These are phyloP conservation scores for Ophiodon elongatus DNA, from an alignment of 2,113 vertebrate species.

Conservation along the genomic window DNA sequence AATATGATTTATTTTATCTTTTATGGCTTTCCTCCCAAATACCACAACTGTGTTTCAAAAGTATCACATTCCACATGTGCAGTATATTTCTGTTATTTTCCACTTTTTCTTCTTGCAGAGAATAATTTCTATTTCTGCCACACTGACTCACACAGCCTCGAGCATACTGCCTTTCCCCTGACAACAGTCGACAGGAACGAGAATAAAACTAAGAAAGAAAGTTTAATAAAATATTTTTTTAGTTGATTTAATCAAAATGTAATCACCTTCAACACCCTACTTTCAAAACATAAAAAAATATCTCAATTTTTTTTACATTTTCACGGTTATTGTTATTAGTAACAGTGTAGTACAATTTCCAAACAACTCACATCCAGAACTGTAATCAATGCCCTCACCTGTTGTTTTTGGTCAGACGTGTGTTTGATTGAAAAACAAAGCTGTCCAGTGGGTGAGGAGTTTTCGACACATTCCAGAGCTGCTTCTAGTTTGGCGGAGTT, in stretches of 20 bases:
- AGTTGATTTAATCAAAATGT: too few species aligned
- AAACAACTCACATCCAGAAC: not conserved
- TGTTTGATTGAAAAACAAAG: constrained; percentile 18
- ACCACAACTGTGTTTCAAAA: constrained; percentile 8
- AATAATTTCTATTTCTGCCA: constrained; percentile 29
- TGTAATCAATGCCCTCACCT: constrained; percentile 59
- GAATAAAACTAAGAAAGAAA: constrained; percentile 8
- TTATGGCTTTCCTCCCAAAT: constrained; percentile 35
- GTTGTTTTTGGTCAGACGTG: constrained; percentile 12
- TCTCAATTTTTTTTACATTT: not conserved
- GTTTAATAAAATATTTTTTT: too few species aligned
- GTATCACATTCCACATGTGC: not conserved
- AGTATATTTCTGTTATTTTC: constrained; percentile 5
- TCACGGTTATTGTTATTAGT: not conserved
- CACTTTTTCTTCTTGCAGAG: constrained; percentile 1
- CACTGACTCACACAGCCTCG: constrained; percentile 3
- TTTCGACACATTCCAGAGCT: constrained; percentile 54
- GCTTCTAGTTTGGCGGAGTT: constrained; percentile 18
- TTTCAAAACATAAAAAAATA: constrained; percentile 2
- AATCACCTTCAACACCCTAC: not conserved
- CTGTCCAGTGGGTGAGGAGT: constrained; percentile 33
- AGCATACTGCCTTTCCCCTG: constrained; percentile 5
- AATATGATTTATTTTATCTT: constrained; percentile 28
- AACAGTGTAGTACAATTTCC: not conserved
- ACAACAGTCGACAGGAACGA: not conserved